phyloP scores from a whole-genome alignment of 1,140 invertebrate species.

The Pentalonia nigronervosa region DNA sequence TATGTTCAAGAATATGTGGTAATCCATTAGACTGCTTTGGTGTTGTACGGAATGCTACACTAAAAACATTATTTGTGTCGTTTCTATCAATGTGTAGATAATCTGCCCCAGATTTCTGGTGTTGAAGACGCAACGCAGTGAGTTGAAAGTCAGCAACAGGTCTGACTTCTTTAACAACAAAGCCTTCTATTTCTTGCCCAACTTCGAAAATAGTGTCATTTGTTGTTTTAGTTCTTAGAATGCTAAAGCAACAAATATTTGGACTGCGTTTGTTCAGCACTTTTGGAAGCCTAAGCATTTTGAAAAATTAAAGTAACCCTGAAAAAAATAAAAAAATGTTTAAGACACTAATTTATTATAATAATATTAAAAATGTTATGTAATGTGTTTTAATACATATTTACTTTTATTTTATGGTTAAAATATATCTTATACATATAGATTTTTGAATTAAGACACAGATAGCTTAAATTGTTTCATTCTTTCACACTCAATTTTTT shows the following conservation, averaged over 20 bases:
- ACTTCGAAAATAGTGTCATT: neutral
- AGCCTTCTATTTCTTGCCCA: constrained; percentile 62
- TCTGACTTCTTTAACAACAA: constrained; percentile 61
- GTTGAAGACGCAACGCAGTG: constrained; percentile 78
- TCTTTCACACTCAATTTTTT: neutral
- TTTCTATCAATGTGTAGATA: constrained; percentile 89
- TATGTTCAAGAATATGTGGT: constrained; percentile 94
- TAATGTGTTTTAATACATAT: neutral
- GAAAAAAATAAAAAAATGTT: neutral
- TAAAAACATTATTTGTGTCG: constrained; percentile 91
- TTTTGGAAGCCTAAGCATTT: constrained; percentile 39
- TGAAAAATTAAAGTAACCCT: neutral
- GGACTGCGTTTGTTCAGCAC: neutral
- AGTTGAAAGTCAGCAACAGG: constrained; percentile 78
- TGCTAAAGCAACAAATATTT: neutral
- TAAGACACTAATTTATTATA: neutral
- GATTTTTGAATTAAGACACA: neutral
- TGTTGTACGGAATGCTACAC: constrained; percentile 88
- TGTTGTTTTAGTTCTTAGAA: constrained; percentile 12
- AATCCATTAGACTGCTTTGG: constrained; percentile 87
- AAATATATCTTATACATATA: neutral
- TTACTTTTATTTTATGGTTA: neutral
- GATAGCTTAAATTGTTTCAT: neutral
- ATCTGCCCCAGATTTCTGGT: constrained; percentile 82
- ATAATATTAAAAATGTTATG: neutral